Percentiles rank a stretch among this genome's conserved stretches.
Evolutionary conservation across 2,888 invertebrate species (phyloP).

Genomic region (Phragmatobia fuliginosa): DNA sequence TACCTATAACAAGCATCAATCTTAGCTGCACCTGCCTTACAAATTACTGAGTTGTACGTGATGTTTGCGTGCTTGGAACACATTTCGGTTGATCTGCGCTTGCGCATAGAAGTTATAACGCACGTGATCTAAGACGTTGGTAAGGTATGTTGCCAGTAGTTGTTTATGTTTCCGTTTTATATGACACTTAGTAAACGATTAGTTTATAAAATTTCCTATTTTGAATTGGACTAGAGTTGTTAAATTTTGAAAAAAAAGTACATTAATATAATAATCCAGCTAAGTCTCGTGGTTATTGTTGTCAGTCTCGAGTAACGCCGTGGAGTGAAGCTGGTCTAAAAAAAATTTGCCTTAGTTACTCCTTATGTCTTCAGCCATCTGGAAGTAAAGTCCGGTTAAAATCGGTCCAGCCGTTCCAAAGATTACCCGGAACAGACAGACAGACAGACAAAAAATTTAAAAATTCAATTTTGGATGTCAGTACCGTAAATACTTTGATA

Average conservation of each 20-base stretch:
- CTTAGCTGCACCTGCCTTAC: neutral
- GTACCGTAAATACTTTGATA: too few relatives aligned
- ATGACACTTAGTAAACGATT: neutral
- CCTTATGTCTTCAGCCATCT: too few relatives aligned
- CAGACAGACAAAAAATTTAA: too few relatives aligned
- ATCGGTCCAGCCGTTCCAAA: too few relatives aligned
- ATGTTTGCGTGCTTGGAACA: neutral
- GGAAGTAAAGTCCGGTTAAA: too few relatives aligned
- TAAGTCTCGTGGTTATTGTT: too few relatives aligned
- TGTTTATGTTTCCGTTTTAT: neutral
- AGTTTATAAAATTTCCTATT: neutral
- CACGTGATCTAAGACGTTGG: neutral
- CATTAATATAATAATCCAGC: too few relatives aligned
- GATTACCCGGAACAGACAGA: too few relatives aligned
- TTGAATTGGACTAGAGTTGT: neutral
- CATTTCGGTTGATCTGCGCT: neutral
- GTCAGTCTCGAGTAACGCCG: too few relatives aligned
- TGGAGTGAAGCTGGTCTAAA: too few relatives aligned
- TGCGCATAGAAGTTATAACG: neutral
- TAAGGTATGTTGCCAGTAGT: neutral
- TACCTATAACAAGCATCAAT: neutral
- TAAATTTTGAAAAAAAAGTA: neutral
- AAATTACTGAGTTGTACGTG: neutral
- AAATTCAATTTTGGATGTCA: too few relatives aligned
- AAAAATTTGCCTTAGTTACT: too few relatives aligned